Evolutionary conservation across 2,888 invertebrate species (phyloP).

Genomic region (Flabesymbios commensalis): DNA sequence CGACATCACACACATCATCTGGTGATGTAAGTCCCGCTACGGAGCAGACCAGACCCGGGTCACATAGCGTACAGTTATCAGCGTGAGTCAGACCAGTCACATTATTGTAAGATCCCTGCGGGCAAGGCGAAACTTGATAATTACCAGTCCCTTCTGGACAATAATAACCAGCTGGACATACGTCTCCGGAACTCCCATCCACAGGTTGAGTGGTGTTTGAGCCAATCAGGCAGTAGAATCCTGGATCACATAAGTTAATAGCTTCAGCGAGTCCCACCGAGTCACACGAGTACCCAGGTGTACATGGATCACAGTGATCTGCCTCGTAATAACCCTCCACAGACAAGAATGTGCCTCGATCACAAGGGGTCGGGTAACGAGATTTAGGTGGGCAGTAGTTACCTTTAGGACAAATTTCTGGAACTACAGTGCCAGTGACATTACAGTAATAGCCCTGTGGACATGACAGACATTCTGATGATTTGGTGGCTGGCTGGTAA

Average conservation of each 20-base stretch:
- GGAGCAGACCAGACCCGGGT: slow-evolving; percentile 51
- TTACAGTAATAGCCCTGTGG: slow-evolving; percentile 56
- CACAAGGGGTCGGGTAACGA: slow-evolving; percentile 52
- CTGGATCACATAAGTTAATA: slow-evolving; percentile 43
- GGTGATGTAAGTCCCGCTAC: slow-evolving; percentile 48
- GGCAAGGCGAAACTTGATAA: slow-evolving; percentile 47
- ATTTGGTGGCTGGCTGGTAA: slow-evolving; percentile 47
- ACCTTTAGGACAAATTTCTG: slow-evolving; percentile 51
- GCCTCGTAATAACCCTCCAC: slow-evolving; percentile 42
- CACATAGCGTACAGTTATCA: slow-evolving; percentile 50
- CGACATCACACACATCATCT: slow-evolving; percentile 50
- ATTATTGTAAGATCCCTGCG: slow-evolving; percentile 57
- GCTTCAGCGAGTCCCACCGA: slow-evolving; percentile 44
- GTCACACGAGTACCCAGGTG: slow-evolving; percentile 50
- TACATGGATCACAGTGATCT: slow-evolving; percentile 44
- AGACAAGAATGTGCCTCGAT: slow-evolving; percentile 46
- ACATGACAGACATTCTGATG: slow-evolving; percentile 46
- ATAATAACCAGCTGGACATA: slow-evolving; percentile 55
- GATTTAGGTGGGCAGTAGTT: slow-evolving; percentile 52
- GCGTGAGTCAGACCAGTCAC: slow-evolving; percentile 42
- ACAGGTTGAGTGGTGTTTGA: slow-evolving; percentile 28
- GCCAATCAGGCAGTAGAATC: slow-evolving; percentile 47
- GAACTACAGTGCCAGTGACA: slow-evolving; percentile 35
- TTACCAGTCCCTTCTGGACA: slow-evolving; percentile 49
- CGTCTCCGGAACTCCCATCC: slow-evolving; percentile 37